Evolutionary conservation across 2,888 invertebrate species (phyloP).

Genomic region (Sylvicola cinctus): DNA sequence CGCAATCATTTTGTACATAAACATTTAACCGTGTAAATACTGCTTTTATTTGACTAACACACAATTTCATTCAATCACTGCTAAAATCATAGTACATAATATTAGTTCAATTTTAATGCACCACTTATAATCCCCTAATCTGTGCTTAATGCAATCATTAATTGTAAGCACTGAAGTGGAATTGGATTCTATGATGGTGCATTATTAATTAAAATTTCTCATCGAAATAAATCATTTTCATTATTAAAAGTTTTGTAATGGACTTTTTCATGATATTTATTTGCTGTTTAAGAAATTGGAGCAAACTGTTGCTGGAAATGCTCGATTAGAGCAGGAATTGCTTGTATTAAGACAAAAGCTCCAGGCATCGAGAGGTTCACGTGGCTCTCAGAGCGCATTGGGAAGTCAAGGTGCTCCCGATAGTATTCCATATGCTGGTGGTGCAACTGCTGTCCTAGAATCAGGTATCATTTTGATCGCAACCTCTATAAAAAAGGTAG

Average conservation of each 20-base stretch:
- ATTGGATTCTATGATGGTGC: neutral
- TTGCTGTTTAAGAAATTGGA: constrained; percentile 47
- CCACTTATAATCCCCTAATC: too few species aligned
- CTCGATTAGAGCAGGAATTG: constrained; percentile 70
- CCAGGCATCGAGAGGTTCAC: constrained; percentile 42
- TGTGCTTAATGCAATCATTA: too few species aligned
- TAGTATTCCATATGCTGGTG: constrained; percentile 27
- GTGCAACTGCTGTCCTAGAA: constrained; percentile 46
- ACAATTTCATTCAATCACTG: too few species aligned
- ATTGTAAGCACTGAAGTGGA: too few species aligned
- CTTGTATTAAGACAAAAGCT: constrained; percentile 66
- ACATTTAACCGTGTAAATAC: constrained; percentile 6
- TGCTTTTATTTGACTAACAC: too few species aligned
- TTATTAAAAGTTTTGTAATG: neutral
- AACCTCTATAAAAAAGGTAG: neutral
- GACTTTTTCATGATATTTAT: neutral
- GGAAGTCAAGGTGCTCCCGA: constrained; percentile 16
- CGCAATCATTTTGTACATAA: constrained; percentile 6
- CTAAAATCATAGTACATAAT: too few species aligned
- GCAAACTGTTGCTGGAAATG: constrained; percentile 80
- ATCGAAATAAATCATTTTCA: constrained; percentile 1
- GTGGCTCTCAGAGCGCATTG: constrained; percentile 15
- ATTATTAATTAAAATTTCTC: neutral
- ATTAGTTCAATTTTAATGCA: too few species aligned
- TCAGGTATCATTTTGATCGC: constrained; percentile 30